phyloP scores from a whole-genome alignment of 2,797 vertebrate genomes.

The Ispidina picta region DNA sequence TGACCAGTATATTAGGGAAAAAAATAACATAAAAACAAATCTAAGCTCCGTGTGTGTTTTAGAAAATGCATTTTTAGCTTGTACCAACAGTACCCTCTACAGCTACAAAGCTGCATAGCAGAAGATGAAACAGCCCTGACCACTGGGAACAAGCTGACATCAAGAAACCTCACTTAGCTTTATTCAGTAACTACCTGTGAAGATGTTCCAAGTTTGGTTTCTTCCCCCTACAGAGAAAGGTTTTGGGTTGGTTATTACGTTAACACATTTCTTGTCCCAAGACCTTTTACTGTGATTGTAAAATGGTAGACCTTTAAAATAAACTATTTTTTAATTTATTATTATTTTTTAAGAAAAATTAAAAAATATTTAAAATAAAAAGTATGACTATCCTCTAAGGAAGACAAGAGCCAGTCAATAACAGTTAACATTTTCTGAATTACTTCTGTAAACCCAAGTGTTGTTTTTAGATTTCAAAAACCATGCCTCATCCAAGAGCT shows the following conservation, averaged over 20 bases:
- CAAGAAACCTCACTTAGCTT: background rate
- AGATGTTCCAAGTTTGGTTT: background rate
- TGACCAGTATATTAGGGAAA: background rate
- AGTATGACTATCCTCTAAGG: background rate
- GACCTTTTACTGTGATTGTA: background rate
- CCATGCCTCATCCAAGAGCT: background rate
- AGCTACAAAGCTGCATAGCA: constrained; percentile 26
- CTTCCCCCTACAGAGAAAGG: background rate
- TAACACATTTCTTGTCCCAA: background rate
- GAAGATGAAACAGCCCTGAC: background rate
- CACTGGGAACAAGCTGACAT: background rate
- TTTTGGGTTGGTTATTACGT: background rate
- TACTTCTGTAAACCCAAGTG: background rate
- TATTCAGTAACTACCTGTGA: background rate
- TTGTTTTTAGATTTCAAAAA: background rate
- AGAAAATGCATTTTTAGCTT: background rate
- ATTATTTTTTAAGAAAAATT: too few species aligned
- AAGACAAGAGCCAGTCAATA: background rate
- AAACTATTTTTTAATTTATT: too few species aligned
- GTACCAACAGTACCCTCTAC: constrained; percentile 65
- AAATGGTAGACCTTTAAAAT: background rate
- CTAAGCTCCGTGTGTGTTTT: background rate
- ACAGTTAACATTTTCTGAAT: background rate
- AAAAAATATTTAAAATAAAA: background rate
- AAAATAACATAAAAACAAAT: background rate